phyloP scores from a whole-genome alignment of 2,888 invertebrate species.

The Brachyopa scutellaris region DNA sequence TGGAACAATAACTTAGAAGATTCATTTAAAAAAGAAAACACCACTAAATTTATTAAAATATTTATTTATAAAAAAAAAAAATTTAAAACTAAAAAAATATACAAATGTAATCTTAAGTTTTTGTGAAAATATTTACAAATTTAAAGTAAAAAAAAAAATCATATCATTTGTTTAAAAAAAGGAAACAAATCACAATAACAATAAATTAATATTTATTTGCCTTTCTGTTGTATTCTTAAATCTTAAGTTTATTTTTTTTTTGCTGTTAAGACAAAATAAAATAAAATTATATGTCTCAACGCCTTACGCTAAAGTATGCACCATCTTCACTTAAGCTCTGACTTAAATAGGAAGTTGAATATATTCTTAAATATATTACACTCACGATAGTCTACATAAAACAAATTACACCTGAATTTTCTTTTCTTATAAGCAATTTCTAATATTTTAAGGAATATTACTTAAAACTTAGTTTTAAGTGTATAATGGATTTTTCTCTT shows the following conservation, averaged over 20 bases:
- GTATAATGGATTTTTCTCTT: too few relatives aligned
- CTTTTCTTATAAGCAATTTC: too few relatives aligned
- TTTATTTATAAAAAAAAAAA: conserved; percentile 41
- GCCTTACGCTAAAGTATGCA: conserved; percentile 62
- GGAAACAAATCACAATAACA: conserved; percentile 63
- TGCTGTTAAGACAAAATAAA: conserved; percentile 15
- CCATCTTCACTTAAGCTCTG: conserved; percentile 37
- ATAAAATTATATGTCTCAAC: not conserved
- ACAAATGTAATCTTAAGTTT: not conserved
- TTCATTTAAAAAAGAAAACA: not conserved
- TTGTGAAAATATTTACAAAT: conserved; percentile 34
- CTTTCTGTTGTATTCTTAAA: conserved; percentile 25
- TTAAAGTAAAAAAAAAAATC: conserved; percentile 1
- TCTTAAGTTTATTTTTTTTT: not conserved
- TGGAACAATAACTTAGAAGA: too few relatives aligned
- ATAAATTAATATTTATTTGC: conserved; percentile 46
- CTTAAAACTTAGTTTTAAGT: too few relatives aligned
- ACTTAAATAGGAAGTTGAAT: conserved; percentile 27
- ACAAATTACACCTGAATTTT: too few relatives aligned
- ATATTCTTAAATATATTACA: not conserved
- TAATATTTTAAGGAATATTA: too few relatives aligned
- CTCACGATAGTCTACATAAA: too few relatives aligned
- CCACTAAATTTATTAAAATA: not conserved
- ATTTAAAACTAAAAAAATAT: conserved; percentile 14
- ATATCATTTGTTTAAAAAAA: conserved; percentile 11